phyloP scores from a whole-genome alignment of 1,140 invertebrate species.

The Trinorchestia longiramus region DNA sequence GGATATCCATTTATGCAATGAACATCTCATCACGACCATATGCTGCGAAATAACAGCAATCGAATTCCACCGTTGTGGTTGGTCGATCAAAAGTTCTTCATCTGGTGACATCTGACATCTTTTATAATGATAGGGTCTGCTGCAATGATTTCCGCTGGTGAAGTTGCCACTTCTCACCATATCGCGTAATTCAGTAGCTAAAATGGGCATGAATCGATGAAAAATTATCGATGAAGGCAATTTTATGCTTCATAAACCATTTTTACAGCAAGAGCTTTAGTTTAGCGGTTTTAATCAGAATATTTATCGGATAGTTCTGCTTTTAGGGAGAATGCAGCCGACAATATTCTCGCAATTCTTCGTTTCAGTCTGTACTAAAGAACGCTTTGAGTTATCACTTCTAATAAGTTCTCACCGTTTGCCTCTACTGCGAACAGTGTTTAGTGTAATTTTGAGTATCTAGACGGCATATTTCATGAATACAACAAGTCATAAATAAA shows the following conservation, averaged over 20 bases:
- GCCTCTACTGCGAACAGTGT: neutral
- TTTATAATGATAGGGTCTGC: neutral
- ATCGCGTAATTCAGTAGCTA: neutral
- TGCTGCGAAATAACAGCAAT: constrained; percentile 13
- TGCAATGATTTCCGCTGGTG: neutral
- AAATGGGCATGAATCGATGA: neutral
- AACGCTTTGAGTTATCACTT: neutral
- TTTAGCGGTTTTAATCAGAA: neutral
- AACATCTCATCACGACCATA: constrained; percentile 6
- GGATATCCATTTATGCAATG: constrained; percentile 8
- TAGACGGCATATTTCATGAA: too few species aligned
- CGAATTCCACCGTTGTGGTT: neutral
- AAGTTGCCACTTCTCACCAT: constrained; percentile 1
- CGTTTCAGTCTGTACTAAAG: neutral
- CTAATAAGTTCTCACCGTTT: neutral
- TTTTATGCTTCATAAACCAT: neutral
- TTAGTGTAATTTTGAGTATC: neutral
- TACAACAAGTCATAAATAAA: too few species aligned
- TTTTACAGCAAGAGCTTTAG: neutral
- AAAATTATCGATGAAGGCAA: constrained; percentile 21
- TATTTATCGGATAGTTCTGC: neutral
- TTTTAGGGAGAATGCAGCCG: neutral
- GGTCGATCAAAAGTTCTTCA: neutral
- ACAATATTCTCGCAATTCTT: neutral
- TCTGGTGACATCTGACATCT: constrained; percentile 14